A percentile compares a stretch with the other conserved stretches of the same genome.
These are phyloP conservation scores for Hydraecia micacea DNA, from an alignment of 2,888 invertebrate species.

Conservation along the genomic window DNA sequence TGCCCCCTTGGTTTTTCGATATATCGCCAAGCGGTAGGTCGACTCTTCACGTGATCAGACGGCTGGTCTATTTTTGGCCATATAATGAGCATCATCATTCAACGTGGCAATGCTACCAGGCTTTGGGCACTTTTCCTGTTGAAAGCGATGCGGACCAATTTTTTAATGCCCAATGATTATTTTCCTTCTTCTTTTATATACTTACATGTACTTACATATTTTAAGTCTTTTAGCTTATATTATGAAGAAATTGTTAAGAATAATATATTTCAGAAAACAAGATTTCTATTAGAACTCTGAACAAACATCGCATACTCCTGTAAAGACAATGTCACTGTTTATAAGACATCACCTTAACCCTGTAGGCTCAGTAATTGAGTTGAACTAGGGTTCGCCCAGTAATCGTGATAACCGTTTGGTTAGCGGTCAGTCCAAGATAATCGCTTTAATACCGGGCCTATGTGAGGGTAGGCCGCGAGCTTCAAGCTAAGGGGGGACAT, in stretches of 20 bases:
- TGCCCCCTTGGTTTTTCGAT: neutral
- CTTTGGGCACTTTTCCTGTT: neutral
- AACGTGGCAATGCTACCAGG: neutral
- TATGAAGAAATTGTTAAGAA: neutral
- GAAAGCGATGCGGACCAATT: neutral
- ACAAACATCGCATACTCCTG: neutral
- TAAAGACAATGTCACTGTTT: neutral
- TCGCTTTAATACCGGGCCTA: constrained; percentile 29
- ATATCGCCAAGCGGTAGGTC: neutral
- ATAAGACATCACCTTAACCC: constrained; percentile 13
- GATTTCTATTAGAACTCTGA: neutral
- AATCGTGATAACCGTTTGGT: constrained; percentile 59
- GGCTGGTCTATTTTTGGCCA: neutral
- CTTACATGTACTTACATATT: too few relatives aligned
- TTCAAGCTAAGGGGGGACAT: neutral
- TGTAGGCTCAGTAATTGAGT: constrained; percentile 45
- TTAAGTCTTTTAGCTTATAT: too few relatives aligned
- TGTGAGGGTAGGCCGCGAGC: neutral
- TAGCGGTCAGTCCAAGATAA: constrained; percentile 51
- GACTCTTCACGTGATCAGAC: neutral
- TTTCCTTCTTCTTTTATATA: neutral
- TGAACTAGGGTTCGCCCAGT: constrained; percentile 41
- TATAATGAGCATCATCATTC: neutral
- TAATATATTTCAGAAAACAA: neutral
- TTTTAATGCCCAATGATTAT: neutral